Evolutionary conservation across 2,888 invertebrate species (phyloP), one percentile per base, ranked within the genome.

Genomic region (Blera fallax): DNA sequence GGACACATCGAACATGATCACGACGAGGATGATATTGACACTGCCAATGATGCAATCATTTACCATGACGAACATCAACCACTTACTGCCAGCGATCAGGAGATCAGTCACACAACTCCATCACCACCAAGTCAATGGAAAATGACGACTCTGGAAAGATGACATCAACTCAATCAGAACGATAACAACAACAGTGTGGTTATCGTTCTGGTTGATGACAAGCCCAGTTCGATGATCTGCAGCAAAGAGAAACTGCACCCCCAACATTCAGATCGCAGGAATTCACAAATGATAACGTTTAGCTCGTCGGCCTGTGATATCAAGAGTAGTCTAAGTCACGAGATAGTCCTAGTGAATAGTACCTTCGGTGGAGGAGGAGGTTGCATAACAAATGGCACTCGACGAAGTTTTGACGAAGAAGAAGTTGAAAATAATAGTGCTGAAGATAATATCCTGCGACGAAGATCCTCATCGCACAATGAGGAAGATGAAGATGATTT

Each of bases 131-230:
- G 85, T 43, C 81, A 87, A 60, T 85, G 29, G 88, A 89, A 52
- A 27, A 81, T 81, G 2, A 78, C 74, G 1, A 88, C 88, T 0
- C 78, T 88, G 79, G 91, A 91, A 43, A 91, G 91, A 91, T 91
- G 91, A 91, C 91, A 91, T 90, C 90, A 91, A 88, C 89, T 89
- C 89, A 91, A 90, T 88, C 91, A 91, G 90, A 89, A 87, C 88
- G 91, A 91, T 89, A 91, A 91, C 89, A 91, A 91, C 89, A 91
- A 91, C 78, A 91, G 90, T 29, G 91, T 91, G 84, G 91, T 91
- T 90, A 91, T 91, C 88, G 91, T 91, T 87, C 89, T 91, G 91
- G 91, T 91, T 91, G 91, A 91, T 88, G 91, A 91, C 85, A 91
- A 91, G 79, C 91, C 91, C 73, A 91, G 91, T 82, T 91, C 91